Evolutionary conservation across 2,797 vertebrate species (phyloP).

Genomic region (Mormyrus hasselquistii): DNA sequence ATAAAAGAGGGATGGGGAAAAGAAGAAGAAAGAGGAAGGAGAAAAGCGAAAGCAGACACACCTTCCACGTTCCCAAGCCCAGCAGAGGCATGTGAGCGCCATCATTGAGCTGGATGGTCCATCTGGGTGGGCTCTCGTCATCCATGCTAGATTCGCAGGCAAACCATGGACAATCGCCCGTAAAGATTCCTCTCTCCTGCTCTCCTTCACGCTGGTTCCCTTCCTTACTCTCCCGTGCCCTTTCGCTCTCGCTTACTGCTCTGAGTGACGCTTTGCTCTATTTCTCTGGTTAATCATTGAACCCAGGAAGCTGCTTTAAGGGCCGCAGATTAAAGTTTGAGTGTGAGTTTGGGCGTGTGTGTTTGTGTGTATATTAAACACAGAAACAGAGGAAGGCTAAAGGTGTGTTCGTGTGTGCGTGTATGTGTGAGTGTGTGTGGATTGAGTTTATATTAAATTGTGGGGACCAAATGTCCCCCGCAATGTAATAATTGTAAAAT

Average conservation of each 20-base stretch:
- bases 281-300: slow-evolving; percentile 63
- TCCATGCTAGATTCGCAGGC: slow-evolving; percentile 32
- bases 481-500: background rate
- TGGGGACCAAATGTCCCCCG: background rate
- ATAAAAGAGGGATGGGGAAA: background rate
- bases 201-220: slow-evolving; percentile 34
- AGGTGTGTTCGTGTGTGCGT: background rate
- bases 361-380: slow-evolving; percentile 18
- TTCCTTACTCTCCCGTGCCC: slow-evolving; percentile 15
- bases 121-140: slow-evolving; percentile 37
- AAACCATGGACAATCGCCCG: background rate
- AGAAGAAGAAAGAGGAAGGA: background rate
- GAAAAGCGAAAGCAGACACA: slow-evolving; percentile 36
- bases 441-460: too few relatives aligned
- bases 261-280: slow-evolving; percentile 21
- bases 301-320: slow-evolving; percentile 11
- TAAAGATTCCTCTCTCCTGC: background rate
- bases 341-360: slow-evolving; percentile 3
- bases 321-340: background rate
- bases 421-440: background rate
- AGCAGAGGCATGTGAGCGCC: slow-evolving; percentile 58
- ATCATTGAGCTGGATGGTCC: slow-evolving; percentile 55
- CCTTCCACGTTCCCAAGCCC: slow-evolving; percentile 68
- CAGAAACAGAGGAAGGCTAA: background rate
- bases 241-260: background rate